A percentile compares a stretch with the other conserved stretches of the same genome.
Evolutionary conservation across 1,140 invertebrate species (phyloP).

Genomic region (Hestina assimilis): DNA sequence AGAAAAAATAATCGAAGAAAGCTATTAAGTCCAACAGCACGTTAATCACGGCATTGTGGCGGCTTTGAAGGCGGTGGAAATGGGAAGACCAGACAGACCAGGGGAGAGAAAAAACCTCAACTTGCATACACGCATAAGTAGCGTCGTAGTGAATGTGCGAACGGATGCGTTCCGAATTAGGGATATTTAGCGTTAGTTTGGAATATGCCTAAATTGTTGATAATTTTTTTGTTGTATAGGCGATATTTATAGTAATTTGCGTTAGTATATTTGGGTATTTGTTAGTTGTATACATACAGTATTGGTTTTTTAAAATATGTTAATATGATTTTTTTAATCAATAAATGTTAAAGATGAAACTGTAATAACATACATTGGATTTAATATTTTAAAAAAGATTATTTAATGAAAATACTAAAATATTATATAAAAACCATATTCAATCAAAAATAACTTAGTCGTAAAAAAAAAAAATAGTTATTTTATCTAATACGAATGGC

Average conservation of each 20-base stretch:
- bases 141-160: conserved; percentile 35
- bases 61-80: conserved; percentile 63
- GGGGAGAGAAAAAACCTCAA: conserved; percentile 70
- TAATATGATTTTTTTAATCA: no score
- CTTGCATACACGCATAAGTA: conserved; percentile 59
- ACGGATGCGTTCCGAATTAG: conserved; percentile 19
- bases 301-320: no score
- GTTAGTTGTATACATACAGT: no score
- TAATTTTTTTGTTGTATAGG: no score
- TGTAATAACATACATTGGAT: no score
- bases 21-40: conserved; percentile 39
- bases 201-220: no score
- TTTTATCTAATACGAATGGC: not conserved
- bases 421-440: not conserved
- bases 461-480: not conserved
- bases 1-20: conserved; percentile 38
- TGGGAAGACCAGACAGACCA: conserved; percentile 67
- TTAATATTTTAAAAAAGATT: no score
- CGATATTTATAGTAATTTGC: no score
- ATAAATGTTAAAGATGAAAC: no score
- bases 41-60: conserved; percentile 63
- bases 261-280: no score
- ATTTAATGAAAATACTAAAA: no score
- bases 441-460: not conserved
- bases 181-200: not conserved